phyloP scores from a whole-genome alignment of 2,797 vertebrate species.

The Pseudochirops cupreus region DNA sequence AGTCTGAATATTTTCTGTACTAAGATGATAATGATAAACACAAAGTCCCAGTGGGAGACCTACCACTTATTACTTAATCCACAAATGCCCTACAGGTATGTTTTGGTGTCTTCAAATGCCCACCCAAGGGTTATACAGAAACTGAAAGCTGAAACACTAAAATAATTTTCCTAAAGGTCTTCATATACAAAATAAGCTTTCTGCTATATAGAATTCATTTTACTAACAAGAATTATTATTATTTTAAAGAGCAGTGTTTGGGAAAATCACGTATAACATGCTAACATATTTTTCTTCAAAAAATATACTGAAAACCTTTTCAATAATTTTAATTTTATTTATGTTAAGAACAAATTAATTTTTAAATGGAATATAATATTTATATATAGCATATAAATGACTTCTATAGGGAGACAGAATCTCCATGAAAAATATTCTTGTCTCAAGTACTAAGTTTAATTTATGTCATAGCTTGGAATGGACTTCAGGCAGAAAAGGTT shows the following conservation, averaged over 20 bases:
- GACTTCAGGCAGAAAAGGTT: conserved; percentile 63
- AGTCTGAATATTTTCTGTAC: conserved; percentile 84
- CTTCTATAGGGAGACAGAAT: conserved; percentile 76
- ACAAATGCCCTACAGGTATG: conserved; percentile 71
- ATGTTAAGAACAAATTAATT: conserved; percentile 39
- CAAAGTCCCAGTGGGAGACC: conserved; percentile 77
- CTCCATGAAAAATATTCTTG: conserved; percentile 63
- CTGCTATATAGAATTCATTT: conserved; percentile 73
- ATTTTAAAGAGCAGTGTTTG: conserved; percentile 67
- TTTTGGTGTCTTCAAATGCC: conserved; percentile 83
- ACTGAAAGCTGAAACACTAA: conserved; percentile 80
- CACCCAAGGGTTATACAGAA: conserved; percentile 82
- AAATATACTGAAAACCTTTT: conserved; percentile 71
- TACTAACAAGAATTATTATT: conserved; percentile 75
- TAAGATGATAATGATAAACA: conserved; percentile 84
- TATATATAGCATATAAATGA: conserved; percentile 74
- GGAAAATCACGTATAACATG: conserved; percentile 61
- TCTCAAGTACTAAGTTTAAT: conserved; percentile 65
- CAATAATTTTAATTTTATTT: conserved; percentile 71
- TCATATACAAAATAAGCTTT: conserved; percentile 77
- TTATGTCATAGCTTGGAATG: conserved; percentile 66
- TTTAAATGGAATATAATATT: conserved; percentile 79
- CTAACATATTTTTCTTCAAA: conserved; percentile 10
- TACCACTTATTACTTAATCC: conserved; percentile 82
- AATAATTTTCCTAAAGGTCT: conserved; percentile 80